Conservation (phyloP, 1,140 invertebrate genomes). For the Drosophila sturtevanti region DNA sequence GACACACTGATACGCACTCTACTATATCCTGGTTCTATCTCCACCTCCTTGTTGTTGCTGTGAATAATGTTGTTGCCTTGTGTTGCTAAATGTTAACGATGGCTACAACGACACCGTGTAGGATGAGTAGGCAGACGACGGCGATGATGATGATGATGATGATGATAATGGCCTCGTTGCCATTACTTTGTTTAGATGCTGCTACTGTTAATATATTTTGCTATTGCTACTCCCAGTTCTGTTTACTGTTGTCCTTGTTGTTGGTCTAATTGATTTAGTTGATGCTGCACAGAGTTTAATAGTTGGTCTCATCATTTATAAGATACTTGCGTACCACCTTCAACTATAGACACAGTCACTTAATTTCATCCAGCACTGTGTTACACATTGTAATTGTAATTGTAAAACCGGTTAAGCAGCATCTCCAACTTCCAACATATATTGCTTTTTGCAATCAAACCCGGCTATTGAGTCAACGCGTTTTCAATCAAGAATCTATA, state of each 20-base stretch:
- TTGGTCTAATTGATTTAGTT: conserved; percentile 78
- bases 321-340: conserved; percentile 18
- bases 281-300: conserved; percentile 66
- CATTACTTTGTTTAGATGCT: conserved; percentile 46
- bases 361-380: conserved; percentile 64
- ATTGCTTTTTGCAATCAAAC: conserved; percentile 50
- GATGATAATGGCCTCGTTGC: conserved; percentile 72
- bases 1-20: not conserved
- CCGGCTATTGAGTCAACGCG: conserved; percentile 52
- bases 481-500: conserved; percentile 34
- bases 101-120: conserved; percentile 13
- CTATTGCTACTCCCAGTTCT: conserved; percentile 19
- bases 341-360: conserved; percentile 22
- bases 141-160: conserved; percentile 53
- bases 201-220: conserved; percentile 25
- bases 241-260: conserved; percentile 44
- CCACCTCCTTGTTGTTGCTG: conserved; percentile 24
- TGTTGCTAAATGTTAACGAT: conserved; percentile 64
- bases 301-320: conserved; percentile 70
- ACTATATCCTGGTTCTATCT: not conserved
- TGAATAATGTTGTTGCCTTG: conserved; percentile 69
- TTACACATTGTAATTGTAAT: conserved; percentile 46
- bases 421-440: conserved; percentile 19
- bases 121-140: conserved; percentile 12
- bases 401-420: conserved; percentile 56